A percentile compares a stretch with the other conserved stretches of the same genome.
Evolutionary conservation across 1,140 invertebrate genomes (phyloP).

Genomic region (Reticulitermes speratus): DNA sequence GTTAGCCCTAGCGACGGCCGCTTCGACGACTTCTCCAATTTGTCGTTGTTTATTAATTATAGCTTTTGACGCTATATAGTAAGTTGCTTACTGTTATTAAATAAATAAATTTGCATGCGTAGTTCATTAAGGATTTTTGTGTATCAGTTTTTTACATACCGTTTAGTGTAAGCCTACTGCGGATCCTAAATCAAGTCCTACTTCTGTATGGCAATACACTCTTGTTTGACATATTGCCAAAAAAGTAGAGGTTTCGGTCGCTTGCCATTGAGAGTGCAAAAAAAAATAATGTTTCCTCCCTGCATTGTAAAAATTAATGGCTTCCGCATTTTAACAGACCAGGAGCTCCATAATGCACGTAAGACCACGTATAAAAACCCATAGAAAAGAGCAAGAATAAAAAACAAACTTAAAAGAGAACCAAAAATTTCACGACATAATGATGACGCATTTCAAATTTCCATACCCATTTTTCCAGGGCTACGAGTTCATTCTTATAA

Average conservation of each 20-base stretch:
- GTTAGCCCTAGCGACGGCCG: no score
- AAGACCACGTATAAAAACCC: neutral
- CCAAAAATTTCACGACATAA: slow-evolving; percentile 24
- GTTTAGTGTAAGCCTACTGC: no score
- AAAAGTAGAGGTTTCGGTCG: neutral
- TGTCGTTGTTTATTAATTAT: no score
- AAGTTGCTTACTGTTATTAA: no score
- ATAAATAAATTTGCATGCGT: no score
- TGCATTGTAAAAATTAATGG: slow-evolving; percentile 11
- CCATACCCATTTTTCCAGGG: slow-evolving; percentile 25
- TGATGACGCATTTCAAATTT: slow-evolving; percentile 26
- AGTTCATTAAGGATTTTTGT: no score
- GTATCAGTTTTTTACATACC: no score
- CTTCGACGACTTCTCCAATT: no score
- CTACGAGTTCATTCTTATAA: slow-evolving; percentile 21
- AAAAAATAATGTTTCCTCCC: neutral
- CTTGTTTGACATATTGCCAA: neutral
- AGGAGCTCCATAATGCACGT: neutral
- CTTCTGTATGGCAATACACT: neutral
- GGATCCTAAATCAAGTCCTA: no score
- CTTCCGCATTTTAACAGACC: neutral
- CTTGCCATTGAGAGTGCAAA: neutral
- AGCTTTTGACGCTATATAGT: no score
- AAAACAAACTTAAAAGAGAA: neutral
- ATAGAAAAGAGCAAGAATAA: neutral